Evolutionary conservation across 2,888 invertebrate species (phyloP).

Genomic region (Tenthredo mesomela): DNA sequence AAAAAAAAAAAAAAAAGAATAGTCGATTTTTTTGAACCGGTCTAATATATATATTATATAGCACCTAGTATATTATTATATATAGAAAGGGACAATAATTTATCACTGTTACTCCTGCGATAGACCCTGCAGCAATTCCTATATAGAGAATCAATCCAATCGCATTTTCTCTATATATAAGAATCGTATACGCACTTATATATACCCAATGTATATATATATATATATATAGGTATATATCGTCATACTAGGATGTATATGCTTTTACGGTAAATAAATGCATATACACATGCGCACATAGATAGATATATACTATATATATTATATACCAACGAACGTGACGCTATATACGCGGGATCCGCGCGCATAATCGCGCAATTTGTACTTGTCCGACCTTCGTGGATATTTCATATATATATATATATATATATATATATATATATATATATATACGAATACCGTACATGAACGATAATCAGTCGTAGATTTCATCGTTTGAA

Average conservation of each 20-base stretch:
- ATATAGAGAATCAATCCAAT: slow-evolving; percentile 70
- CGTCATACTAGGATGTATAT: not conserved
- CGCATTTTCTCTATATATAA: slow-evolving; percentile 60
- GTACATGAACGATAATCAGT: not conserved
- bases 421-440: too few species aligned
- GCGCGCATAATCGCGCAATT: slow-evolving; percentile 72
- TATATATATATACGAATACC: too few species aligned
- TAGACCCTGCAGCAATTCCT: too few species aligned
- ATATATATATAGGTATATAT: not conserved
- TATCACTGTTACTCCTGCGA: too few species aligned
- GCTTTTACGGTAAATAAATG: not conserved
- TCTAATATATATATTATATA: too few species aligned
- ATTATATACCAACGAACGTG: not conserved
- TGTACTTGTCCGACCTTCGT: slow-evolving; percentile 59
- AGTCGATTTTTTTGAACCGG: too few species aligned
- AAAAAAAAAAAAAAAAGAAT: too few species aligned
- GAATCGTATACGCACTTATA: not conserved
- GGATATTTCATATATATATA: slow-evolving; percentile 51
- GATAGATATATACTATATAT: not conserved
- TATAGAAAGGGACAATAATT: too few species aligned
- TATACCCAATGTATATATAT: not conserved
- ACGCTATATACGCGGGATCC: too few species aligned
- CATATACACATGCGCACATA: not conserved
- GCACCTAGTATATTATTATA: too few species aligned
- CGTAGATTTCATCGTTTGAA: slow-evolving; percentile 25